These are phyloP conservation scores for Ambastaia sidthimunki DNA, from an alignment of 2,797 vertebrate species.

Conservation along the genomic window DNA sequence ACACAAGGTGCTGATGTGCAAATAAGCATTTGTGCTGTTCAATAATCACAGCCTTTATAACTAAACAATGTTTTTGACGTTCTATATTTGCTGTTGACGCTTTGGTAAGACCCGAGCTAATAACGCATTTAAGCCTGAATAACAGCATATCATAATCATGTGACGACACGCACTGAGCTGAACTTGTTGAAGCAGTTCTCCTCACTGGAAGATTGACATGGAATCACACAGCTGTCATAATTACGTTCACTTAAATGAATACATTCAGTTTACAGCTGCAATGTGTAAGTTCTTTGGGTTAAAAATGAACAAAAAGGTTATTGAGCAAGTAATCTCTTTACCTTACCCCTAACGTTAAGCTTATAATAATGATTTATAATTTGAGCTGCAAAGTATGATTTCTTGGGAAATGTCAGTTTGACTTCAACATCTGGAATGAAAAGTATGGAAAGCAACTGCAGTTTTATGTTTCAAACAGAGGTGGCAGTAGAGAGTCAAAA, in stretches of 20 bases:
- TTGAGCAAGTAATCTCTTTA: no score
- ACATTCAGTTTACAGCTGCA: not conserved
- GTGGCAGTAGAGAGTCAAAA: no score
- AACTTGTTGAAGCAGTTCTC: conserved; percentile 17
- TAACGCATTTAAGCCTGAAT: conserved; percentile 59
- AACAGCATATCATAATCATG: conserved; percentile 60
- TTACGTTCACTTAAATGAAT: conserved; percentile 2
- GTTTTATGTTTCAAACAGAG: no score
- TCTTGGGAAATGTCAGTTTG: no score
- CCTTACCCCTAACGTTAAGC: no score
- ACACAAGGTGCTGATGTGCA: not conserved
- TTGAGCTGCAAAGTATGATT: no score
- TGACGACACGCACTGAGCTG: conserved; percentile 62
- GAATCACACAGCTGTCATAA: conserved; percentile 12
- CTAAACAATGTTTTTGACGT: not conserved
- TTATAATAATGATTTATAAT: no score
- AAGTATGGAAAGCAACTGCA: no score
- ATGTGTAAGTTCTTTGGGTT: no score
- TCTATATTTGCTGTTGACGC: conserved; percentile 21
- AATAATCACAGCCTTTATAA: conserved; percentile 10
- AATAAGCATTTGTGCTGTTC: not conserved
- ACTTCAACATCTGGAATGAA: no score
- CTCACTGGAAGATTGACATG: not conserved
- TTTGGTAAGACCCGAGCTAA: conserved; percentile 49
- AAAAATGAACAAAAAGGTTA: no score